Evolutionary conservation across 2,797 vertebrate genomes (phyloP).

Genomic region (Eulemur albifrons): DNA sequence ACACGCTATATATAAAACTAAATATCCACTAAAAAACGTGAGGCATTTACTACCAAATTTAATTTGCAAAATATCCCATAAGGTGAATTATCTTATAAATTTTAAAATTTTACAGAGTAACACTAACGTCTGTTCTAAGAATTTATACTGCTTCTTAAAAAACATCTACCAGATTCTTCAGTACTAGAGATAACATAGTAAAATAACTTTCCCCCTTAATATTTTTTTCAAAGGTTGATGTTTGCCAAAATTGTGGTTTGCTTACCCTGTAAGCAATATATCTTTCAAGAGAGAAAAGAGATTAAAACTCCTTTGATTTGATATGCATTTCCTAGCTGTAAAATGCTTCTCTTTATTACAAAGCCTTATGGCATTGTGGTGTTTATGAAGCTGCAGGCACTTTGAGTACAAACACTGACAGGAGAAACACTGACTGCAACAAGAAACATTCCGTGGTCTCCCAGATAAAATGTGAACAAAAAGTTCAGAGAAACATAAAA

Average conservation of each 20-base stretch:
- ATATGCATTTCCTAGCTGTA: constrained; percentile 68
- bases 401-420: neutral
- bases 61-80: constrained; percentile 15
- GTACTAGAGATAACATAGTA: neutral
- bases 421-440: neutral
- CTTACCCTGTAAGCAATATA: neutral
- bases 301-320: constrained; percentile 59
- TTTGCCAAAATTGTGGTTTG: neutral
- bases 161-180: neutral
- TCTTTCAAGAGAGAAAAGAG: constrained; percentile 43
- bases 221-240: constrained; percentile 33
- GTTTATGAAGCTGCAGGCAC: neutral
- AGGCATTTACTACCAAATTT: neutral
- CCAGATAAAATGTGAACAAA: neutral
- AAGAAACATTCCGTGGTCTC: neutral
- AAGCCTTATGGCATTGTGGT: neutral
- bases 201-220: constrained; percentile 43
- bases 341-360: neutral
- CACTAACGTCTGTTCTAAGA: neutral
- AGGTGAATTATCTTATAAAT: constrained; percentile 2
- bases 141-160: constrained; percentile 27
- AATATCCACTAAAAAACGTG: neutral
- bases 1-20: neutral
- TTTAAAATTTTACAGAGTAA: constrained; percentile 12
- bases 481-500: neutral